A percentile compares a stretch with the other conserved stretches of the same genome.
Conservation (phyloP, 1,140 invertebrate species). For the Eriosoma lanigerum region DNA sequence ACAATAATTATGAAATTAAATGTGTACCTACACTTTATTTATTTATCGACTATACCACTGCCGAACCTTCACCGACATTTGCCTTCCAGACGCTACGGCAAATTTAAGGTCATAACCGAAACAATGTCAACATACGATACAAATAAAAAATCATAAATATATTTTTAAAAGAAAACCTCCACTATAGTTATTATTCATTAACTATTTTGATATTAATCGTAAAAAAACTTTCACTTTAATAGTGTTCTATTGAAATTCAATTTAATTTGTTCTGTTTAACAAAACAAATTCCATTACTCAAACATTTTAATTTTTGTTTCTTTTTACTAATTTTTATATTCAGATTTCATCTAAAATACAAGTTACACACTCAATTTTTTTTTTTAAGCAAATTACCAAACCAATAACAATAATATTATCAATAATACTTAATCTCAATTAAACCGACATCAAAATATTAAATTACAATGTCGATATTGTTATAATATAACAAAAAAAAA, state of each 20-base stretch:
- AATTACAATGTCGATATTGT: too few species aligned
- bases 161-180: conserved; percentile 19
- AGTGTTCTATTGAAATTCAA: too few species aligned
- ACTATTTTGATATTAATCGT: not conserved
- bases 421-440: too few species aligned
- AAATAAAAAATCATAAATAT: conserved; percentile 4
- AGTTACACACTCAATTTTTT: too few species aligned
- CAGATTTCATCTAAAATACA: too few species aligned
- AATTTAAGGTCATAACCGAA: not conserved
- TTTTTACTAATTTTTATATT: too few species aligned
- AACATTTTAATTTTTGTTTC: not conserved
- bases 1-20: conserved; percentile 25
- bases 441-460: too few species aligned
- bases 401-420: not conserved
- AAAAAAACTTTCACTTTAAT: conserved; percentile 24
- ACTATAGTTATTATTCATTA: not conserved
- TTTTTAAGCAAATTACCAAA: too few species aligned
- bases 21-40: not conserved
- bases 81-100: not conserved
- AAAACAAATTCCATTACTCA: not conserved
- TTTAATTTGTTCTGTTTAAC: too few species aligned
- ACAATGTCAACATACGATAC: not conserved
- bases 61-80: conserved; percentile 15
- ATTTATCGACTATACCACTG: not conserved
- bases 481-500: too few species aligned